Percentiles rank a stretch among this genome's conserved stretches.
Evolutionary conservation across 2,797 vertebrate species (phyloP).

Genomic region (Rhinella marina): DNA sequence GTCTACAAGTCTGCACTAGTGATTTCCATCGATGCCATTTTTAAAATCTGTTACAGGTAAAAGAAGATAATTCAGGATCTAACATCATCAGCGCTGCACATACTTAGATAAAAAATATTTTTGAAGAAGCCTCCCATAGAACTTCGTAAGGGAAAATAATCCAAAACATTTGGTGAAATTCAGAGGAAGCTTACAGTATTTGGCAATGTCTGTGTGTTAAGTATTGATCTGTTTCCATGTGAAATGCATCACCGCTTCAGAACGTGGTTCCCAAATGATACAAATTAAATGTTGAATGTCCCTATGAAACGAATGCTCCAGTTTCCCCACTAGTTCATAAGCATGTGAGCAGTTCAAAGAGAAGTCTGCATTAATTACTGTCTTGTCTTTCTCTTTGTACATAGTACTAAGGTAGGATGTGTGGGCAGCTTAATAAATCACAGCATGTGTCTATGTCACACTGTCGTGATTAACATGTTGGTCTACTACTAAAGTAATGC

Average conservation of each 20-base stretch:
- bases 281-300: conserved; percentile 19
- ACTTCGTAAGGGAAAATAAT: background rate
- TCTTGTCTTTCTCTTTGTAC: background rate
- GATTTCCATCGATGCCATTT: background rate
- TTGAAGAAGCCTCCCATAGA: background rate
- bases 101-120: background rate
- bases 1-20: too few species aligned
- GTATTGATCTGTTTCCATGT: conserved; percentile 36
- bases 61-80: background rate
- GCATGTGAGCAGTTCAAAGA: background rate
- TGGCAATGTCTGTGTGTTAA: background rate
- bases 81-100: background rate
- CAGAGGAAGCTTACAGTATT: background rate
- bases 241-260: background rate
- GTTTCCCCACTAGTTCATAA: background rate
- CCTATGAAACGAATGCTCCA: background rate
- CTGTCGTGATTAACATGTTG: conserved; percentile 1
- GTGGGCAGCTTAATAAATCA: background rate
- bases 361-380: conserved; percentile 19
- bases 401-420: background rate
- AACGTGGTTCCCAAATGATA: conserved; percentile 19
- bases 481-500: background rate
- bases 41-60: too few species aligned
- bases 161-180: background rate
- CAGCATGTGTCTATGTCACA: background rate